Base-by-base conservation (phyloP, 2,888 invertebrate genomes). In the Lasioglossum calceatum region DNA sequence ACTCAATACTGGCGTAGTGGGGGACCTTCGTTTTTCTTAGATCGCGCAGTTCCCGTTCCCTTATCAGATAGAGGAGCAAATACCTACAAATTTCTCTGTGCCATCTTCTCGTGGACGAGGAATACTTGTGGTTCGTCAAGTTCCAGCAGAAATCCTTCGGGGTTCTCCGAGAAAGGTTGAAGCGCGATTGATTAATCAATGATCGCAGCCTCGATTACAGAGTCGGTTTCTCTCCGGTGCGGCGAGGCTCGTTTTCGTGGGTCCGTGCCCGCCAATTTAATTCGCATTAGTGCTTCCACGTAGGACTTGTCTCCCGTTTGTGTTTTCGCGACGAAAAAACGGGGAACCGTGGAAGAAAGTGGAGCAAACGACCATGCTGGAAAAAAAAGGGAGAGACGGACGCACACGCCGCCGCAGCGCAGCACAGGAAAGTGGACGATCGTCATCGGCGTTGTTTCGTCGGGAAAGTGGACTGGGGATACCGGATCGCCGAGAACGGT, bases 401-500 rank as follows among this genome's bases (percentile, higher is more conserved):
- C 82, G 64, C 67, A 81, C 71, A 71, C 47, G 85, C 64, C 39
- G 84, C 61, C 44, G 83, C 54, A 23, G 2, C 50, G 8, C 50
- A 23, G 23, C 54, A 7, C 77, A 87, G 85, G 89, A 91, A 91
- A 91, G 90, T 89, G 84, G 89, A 89, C 67, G 88, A 87, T 88
- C 83, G 82, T 58, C 83, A 82, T 44, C 67, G 14, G 81, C 77
- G 85, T 85, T 81, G 80, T 89, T 87, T 89, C 78, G 86, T 89
- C 84, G 89, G 88, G 91, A 91, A 91, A 91, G 90, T 91, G 87
- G 82, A 91, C 88, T 79, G 79, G 82, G 64, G 79, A 87, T 85
- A 91, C 86, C 85, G 88, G 87, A 89, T 87, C 82, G 86, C 72
- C 87, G 74, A 47, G 83, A 87, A 87, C 77, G 90, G 87, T 91